Base-by-base conservation (phyloP, 2,797 vertebrate species). In the Mustela erminea region DNA sequence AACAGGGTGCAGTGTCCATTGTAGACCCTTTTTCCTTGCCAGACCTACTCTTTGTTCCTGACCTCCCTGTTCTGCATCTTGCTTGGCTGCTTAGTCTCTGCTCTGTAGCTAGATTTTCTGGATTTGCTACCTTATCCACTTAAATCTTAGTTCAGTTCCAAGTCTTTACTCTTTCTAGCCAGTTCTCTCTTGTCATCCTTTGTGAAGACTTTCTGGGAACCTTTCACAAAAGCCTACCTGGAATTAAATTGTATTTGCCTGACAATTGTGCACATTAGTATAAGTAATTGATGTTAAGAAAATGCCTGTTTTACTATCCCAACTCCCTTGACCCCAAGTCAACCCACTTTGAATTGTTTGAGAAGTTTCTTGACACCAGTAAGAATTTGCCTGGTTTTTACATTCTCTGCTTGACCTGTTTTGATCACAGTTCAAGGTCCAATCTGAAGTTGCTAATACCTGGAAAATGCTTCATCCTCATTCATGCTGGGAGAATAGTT, bases 221-320 rank as follows among this genome's bases (percentile, higher is more conserved):
- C 43, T 94, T 96, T 88, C 58, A 87, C 32, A 89, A 25, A 95
- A 87, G 52, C 77, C 32, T 35, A 41, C 93, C 95, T 90, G 46
- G 21, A 96, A 94, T 95, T 95, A 93, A 82, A 18, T 62, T 92
- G 15, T 84, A 58, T 92, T 94, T 95, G 58, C 62, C 84, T 74
- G 14, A 14, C 77, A 83, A 2, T 80, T 94, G 29, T 64, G 7
- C 18, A 90, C 4, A 15, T 87, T 87, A 78, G 41, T 38, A 41
- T 92, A 92, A 89, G 54, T 77, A 49, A 74, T 14, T 83, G 66
- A 89, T 72, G 14, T 72, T 84, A 90, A 95, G 38, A 75, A 72
- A 70, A 72, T 81, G 60, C 35, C 78, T 32, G 7, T 43, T 93
- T 95, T 93, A 20, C 32, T 27, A 43, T 87, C 43, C 66, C 66